Conservation (phyloP, 2,888 invertebrate species). For the Ophion slaviceki region DNA sequence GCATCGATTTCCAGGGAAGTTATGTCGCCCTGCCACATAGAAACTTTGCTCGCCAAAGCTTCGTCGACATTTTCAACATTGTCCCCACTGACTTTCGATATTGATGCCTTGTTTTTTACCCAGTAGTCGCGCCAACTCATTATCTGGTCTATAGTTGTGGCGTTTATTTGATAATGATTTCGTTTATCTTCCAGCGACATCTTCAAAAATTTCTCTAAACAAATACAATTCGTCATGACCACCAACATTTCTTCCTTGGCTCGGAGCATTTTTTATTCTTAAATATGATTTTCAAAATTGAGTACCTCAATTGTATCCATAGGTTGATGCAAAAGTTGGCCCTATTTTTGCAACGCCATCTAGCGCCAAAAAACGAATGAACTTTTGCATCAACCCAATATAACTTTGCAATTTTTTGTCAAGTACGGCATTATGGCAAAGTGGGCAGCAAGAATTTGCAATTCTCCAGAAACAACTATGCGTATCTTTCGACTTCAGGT, state of each 20-base stretch:
- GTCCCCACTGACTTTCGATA: slow-evolving; percentile 72
- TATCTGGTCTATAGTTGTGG: slow-evolving; percentile 83
- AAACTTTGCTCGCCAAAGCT: slow-evolving; percentile 86
- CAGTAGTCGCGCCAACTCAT: slow-evolving; percentile 86
- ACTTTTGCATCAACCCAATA: too few relatives aligned
- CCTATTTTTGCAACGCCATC: too few relatives aligned
- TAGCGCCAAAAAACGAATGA: too few relatives aligned
- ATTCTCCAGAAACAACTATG: too few relatives aligned
- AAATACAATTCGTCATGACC: background rate
- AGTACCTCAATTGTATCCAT: too few relatives aligned
- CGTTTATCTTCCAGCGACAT: slow-evolving; percentile 86
- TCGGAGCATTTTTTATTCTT: background rate
- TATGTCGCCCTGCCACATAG: slow-evolving; percentile 91
- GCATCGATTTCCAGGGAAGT: slow-evolving; percentile 93
- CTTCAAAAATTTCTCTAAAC: slow-evolving; percentile 83
- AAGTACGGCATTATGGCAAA: too few relatives aligned
- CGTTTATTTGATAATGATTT: slow-evolving; percentile 83
- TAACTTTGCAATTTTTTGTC: too few relatives aligned
- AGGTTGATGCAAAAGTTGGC: too few relatives aligned
- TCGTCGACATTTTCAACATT: slow-evolving; percentile 69
- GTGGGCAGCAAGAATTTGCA: too few relatives aligned
- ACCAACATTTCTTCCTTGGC: background rate
- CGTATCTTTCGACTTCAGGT: too few relatives aligned
- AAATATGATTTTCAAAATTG: background rate
- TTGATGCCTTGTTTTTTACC: slow-evolving; percentile 79